These are phyloP conservation scores for Tyrophagus putrescentiae DNA, from an alignment of 1,140 invertebrate genomes.

Conservation along the genomic window DNA sequence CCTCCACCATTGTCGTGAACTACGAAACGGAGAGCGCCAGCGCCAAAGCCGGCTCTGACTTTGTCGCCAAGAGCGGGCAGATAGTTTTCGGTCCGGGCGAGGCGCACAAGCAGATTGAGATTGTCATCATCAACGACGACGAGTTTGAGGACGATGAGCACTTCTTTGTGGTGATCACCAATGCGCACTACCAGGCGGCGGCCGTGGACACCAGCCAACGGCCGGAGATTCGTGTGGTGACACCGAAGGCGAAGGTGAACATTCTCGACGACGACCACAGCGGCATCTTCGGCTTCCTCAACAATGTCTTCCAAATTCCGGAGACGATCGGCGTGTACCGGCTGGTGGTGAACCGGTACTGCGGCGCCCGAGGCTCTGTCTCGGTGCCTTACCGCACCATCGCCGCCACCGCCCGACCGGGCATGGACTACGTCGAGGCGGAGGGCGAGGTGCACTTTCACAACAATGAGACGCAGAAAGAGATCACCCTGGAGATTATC, in stretches of 20 bases:
- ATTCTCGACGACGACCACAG: constrained; percentile 98
- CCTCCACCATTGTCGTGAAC: constrained; percentile 46
- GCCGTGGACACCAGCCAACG: constrained; percentile 1
- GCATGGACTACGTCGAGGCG: constrained; percentile 65
- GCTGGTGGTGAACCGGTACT: constrained; percentile 64
- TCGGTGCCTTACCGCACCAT: constrained; percentile 73
- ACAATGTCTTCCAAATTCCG: constrained; percentile 64
- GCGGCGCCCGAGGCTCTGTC: constrained; percentile 79
- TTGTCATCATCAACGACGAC: constrained; percentile 77
- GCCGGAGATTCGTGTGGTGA: constrained; percentile 28
- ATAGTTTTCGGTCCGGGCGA: constrained; percentile 72
- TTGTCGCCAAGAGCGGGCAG: constrained; percentile 66
- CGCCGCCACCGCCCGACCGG: constrained; percentile 77
- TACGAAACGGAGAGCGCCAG: constrained; percentile 93
- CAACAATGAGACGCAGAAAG: constrained; percentile 94
- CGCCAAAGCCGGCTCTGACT: constrained; percentile 85
- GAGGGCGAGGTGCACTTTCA: constrained; percentile 78
- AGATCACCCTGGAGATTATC: constrained; percentile 65
- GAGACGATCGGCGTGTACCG: constrained; percentile 79
- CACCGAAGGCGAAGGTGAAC: constrained; percentile 89
- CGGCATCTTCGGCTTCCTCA: constrained; percentile 82
- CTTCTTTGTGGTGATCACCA: not conserved
- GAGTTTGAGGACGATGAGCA: constrained; percentile 87
- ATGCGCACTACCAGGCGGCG: constrained; percentile 26
- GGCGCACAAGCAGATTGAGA: constrained; percentile 49